Percentiles rank a stretch among this genome's conserved stretches.
phyloP scores from a whole-genome alignment of 2,888 invertebrate genomes.

The Lasioglossum vierecki region DNA sequence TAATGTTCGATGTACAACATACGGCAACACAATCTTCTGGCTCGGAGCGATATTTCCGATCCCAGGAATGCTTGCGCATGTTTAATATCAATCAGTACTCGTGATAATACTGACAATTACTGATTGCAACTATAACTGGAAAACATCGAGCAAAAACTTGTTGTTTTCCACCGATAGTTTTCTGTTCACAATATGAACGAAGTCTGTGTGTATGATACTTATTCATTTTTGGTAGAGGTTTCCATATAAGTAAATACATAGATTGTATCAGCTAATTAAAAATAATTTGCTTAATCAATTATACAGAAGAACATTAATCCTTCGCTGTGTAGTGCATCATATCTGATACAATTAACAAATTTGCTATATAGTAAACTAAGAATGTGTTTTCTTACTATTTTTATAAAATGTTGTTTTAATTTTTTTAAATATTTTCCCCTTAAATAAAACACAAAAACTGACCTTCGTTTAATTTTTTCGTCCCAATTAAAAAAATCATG shows the following conservation, averaged over 20 bases:
- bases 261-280: not conserved
- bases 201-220: not conserved
- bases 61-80: not conserved
- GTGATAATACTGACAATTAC: not conserved
- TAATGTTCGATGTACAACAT: not conserved
- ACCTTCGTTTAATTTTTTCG: too few species aligned
- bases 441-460: too few species aligned
- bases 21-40: not conserved
- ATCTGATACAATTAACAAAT: too few species aligned
- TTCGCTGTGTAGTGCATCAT: too few species aligned
- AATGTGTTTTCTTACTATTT: too few species aligned
- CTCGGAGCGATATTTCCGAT: not conserved
- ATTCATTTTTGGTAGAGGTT: not conserved
- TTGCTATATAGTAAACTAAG: too few species aligned
- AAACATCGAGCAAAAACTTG: not conserved
- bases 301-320: too few species aligned
- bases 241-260: not conserved
- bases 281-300: too few species aligned
- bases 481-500: too few species aligned
- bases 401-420: too few species aligned
- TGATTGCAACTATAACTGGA: not conserved
- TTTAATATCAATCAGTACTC: not conserved
- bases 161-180: not conserved
- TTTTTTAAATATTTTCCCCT: too few species aligned
- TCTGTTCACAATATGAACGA: not conserved